Base-by-base conservation (phyloP, 1,140 invertebrate species). In the Maconellicoccus hirsutus region DNA sequence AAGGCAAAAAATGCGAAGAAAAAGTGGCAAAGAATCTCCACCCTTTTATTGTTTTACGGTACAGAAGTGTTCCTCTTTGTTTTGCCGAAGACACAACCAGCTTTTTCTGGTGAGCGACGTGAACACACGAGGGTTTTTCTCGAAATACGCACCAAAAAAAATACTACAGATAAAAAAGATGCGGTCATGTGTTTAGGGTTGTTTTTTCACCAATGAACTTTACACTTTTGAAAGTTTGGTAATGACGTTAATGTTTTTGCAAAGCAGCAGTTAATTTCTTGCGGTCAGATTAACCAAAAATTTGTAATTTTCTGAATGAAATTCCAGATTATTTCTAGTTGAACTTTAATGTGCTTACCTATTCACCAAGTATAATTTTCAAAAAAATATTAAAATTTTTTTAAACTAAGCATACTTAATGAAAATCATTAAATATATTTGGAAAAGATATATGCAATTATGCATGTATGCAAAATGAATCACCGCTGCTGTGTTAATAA, bases 1-100 rank as follows among this genome's bases (percentile, higher is more conserved):
- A 52, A 52, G 42, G 42, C 42, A 52, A 52, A 52, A 52, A 52
- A 52, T 52, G 42, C 42, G 42, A 52, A 52, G 42, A 52, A 52
- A 52, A 52, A 52, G 42, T 8, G 42, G 42, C 42, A 19, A 52
- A 52, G 42, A 52, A 52, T 52, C 42, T 52, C 42, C 42, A 16
- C 42, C 42, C 42, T 52, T 52, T 52, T 52, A 52, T 52, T 52
- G 42, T 52, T 52, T 52, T 19, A 19, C 42, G 6, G 42, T 52
- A 52, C 42, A 52, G 16, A 52, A 52, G 42, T 52, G 42, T 52
- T 52, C 42, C 42, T 52, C 42, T 52, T 52, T 52, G 42, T 52
- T 52, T 52, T 19, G 42, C 42, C 42, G 42, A 52, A 52, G 42
- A 52, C n/a, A 52, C 42, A 19, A 52, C 42, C 42, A 52, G 10